These are phyloP conservation scores for Apis mellifera DNA, from an alignment of 1,140 invertebrate genomes.

Conservation along the genomic window DNA sequence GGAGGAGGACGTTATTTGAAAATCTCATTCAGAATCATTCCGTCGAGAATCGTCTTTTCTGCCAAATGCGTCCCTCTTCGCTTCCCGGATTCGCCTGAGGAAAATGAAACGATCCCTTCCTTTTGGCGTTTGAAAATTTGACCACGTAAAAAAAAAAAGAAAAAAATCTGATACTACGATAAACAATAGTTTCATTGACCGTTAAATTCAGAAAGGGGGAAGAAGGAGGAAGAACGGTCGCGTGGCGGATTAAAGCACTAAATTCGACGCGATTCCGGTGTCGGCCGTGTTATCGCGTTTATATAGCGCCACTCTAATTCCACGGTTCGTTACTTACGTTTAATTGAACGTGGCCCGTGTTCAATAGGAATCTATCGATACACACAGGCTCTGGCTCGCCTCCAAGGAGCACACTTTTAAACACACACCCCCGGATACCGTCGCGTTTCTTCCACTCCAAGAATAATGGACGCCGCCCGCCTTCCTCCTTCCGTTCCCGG, in stretches of 20 bases:
- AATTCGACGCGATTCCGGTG: constrained; percentile 30
- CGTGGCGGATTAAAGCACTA: constrained; percentile 34
- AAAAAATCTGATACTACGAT: constrained; percentile 8
- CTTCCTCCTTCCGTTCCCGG: constrained; percentile 3
- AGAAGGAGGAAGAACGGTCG: background rate
- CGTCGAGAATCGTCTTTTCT: constrained; percentile 1
- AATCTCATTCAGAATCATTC: constrained; percentile 21
- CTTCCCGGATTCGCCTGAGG: constrained; percentile 3
- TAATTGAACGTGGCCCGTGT: constrained; percentile 44
- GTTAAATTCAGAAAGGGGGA: constrained; percentile 17
- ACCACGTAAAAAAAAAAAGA: background rate
- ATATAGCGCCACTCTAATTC: constrained; percentile 30
- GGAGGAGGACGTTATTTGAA: constrained; percentile 9
- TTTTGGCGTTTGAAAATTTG: background rate
- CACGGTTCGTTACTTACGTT: constrained; percentile 51
- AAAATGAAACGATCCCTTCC: constrained; percentile 15
- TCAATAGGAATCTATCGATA: constrained; percentile 42
- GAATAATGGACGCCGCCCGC: constrained; percentile 30
- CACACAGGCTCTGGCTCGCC: constrained; percentile 14
- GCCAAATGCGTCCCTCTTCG: background rate
- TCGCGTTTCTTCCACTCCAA: background rate
- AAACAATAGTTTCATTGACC: constrained; percentile 49
- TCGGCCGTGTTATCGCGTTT: constrained; percentile 28
- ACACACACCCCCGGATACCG: background rate
- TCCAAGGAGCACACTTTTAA: constrained; percentile 28